phyloP scores from a whole-genome alignment of 1,140 invertebrate genomes.

The Anoplolepis gracilipes region DNA sequence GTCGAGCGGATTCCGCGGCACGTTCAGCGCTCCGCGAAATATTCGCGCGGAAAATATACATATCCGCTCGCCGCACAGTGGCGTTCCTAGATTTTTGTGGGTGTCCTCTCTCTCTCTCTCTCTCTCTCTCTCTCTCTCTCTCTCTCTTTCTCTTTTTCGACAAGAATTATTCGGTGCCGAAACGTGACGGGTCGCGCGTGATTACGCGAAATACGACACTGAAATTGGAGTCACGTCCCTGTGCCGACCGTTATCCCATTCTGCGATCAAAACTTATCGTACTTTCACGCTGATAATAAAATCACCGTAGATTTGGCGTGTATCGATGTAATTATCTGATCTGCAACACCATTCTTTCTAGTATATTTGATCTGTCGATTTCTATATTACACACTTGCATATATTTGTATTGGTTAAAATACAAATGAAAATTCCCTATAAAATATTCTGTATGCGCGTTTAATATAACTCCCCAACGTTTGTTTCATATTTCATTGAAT shows the following conservation, averaged over 20 bases:
- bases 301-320: slow-evolving; percentile 28
- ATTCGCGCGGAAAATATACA: slow-evolving; percentile 61
- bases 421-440: neutral
- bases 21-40: slow-evolving; percentile 64
- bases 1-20: slow-evolving; percentile 45
- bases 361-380: slow-evolving; percentile 1
- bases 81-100: slow-evolving; percentile 27
- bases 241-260: neutral
- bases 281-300: slow-evolving; percentile 51
- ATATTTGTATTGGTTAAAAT: neutral
- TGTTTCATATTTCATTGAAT: slow-evolving; percentile 2
- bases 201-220: slow-evolving; percentile 37
- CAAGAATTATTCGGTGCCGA: slow-evolving; percentile 56
- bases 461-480: neutral
- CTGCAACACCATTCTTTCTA: slow-evolving; percentile 25
- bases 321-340: slow-evolving; percentile 22
- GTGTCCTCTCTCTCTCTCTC: neutral
- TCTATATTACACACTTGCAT: too few species aligned
- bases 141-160: neutral
- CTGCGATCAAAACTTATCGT: slow-evolving; percentile 28
- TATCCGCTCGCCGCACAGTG: neutral
- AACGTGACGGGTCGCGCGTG: slow-evolving; percentile 51
- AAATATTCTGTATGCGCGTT: neutral
- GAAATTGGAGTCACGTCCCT: slow-evolving; percentile 41
- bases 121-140: neutral